Conservation (phyloP, 2,888 invertebrate genomes). For the Patella caerulea region DNA sequence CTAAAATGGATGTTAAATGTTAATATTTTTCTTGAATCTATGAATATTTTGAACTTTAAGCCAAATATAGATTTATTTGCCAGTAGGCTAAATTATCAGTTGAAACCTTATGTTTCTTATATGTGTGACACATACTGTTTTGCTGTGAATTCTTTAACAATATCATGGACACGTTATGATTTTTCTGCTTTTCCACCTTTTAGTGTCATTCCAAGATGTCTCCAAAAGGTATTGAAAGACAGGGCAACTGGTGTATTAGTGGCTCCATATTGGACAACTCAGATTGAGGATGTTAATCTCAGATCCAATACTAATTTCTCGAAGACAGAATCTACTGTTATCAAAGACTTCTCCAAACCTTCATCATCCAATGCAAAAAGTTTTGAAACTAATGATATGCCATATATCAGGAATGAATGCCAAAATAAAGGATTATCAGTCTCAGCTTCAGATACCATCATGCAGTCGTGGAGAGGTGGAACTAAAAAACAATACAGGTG, state of each 20-base stretch:
- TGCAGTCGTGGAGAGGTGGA: constrained; percentile 28
- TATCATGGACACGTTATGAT: constrained; percentile 19
- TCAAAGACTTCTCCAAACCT: not conserved
- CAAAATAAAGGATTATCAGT: constrained; percentile 24
- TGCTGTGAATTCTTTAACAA: constrained; percentile 25
- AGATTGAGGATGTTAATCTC: constrained; percentile 16
- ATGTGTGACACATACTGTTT: constrained; percentile 28
- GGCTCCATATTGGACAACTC: constrained; percentile 24
- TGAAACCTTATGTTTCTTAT: constrained; percentile 23
- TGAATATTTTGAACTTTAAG: not conserved
- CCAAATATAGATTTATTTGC: constrained; percentile 34
- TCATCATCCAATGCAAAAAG: not conserved
- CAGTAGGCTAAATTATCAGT: constrained; percentile 28
- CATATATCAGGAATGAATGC: constrained; percentile 21
- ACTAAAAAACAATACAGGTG: constrained; percentile 32
- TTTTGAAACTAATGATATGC: constrained; percentile 2
- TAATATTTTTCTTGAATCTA: not conserved
- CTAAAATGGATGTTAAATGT: constrained; percentile 27
- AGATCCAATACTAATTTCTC: constrained; percentile 16
- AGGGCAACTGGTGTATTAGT: constrained; percentile 23
- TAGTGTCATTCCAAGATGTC: constrained; percentile 19
- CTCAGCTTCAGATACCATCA: too few species aligned
- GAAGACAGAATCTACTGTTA: constrained; percentile 9
- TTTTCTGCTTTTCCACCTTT: constrained; percentile 32
- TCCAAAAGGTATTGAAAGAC: constrained; percentile 27